phyloP scores from a whole-genome alignment of 2,888 invertebrate species.

The Aleiodes leptofemur region DNA sequence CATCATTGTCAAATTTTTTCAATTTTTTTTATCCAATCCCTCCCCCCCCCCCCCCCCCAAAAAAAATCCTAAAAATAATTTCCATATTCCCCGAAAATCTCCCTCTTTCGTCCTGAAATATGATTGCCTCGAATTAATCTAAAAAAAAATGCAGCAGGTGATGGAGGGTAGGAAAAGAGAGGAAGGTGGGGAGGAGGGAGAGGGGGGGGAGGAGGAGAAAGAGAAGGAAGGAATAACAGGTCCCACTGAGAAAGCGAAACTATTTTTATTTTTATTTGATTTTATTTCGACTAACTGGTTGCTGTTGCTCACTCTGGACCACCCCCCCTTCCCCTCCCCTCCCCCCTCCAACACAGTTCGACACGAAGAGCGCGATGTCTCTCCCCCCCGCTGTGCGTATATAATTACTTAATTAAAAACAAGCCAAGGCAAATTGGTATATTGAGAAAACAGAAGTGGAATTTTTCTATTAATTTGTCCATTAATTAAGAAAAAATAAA shows the following conservation, averaged over 20 bases:
- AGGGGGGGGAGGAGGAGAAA: no score
- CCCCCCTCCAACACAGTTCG: slow-evolving; percentile 7
- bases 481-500: no score
- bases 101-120: no score
- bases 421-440: slow-evolving; percentile 26
- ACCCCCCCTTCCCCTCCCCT: background rate
- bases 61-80: no score
- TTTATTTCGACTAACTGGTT: slow-evolving; percentile 46
- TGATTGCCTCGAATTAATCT: background rate
- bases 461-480: background rate
- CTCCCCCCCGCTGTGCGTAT: slow-evolving; percentile 42
- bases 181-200: no score
- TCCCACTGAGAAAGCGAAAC: background rate
- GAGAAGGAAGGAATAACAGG: slow-evolving; percentile 4
- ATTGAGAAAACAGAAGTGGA: slow-evolving; percentile 44
- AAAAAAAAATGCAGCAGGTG: background rate
- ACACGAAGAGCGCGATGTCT: slow-evolving; percentile 45
- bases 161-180: no score
- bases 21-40: no score
- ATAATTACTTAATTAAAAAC: slow-evolving; percentile 52
- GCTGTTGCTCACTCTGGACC: slow-evolving; percentile 27
- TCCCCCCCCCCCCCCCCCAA: no score
- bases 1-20: no score
- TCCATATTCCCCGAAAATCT: no score
- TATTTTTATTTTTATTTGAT: slow-evolving; percentile 18